Percentiles rank a stretch among this genome's conserved stretches.
These are phyloP conservation scores for Ceratina australensis DNA, from an alignment of 1,140 invertebrate species.

Conservation along the genomic window DNA sequence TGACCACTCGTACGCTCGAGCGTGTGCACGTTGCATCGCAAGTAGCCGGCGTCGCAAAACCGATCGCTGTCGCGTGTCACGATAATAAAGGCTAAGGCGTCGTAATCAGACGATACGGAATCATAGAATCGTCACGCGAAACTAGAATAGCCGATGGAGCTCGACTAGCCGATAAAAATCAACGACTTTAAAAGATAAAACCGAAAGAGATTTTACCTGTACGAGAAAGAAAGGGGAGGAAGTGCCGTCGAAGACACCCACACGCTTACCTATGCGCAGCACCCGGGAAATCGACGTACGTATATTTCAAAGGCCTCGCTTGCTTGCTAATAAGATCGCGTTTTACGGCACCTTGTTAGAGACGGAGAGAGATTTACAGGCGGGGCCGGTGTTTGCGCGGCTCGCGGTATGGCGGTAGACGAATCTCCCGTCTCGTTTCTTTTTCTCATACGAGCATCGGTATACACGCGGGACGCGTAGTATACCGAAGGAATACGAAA, in stretches of 20 bases:
- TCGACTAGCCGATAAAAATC: background rate
- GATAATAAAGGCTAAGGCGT: constrained; percentile 54
- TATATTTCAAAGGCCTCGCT: constrained; percentile 64
- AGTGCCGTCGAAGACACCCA: constrained; percentile 41
- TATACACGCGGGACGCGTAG: background rate
- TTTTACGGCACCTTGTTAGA: constrained; percentile 75
- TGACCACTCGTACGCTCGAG: constrained; percentile 21
- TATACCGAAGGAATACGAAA: constrained; percentile 35
- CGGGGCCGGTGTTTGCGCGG: constrained; percentile 46
- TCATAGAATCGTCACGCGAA: background rate
- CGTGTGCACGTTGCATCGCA: constrained; percentile 47
- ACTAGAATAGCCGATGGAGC: background rate
- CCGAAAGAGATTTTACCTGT: background rate
- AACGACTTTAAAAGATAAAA: background rate
- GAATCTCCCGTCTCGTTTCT: constrained; percentile 8
- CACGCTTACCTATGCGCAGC: constrained; percentile 19
- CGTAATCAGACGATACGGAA: constrained; percentile 31
- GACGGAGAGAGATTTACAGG: constrained; percentile 66
- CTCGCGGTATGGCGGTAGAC: constrained; percentile 3
- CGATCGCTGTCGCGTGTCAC: constrained; percentile 56
- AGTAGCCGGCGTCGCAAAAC: constrained; percentile 44
- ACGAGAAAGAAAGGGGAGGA: constrained; percentile 20
- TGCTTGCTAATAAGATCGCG: constrained; percentile 72
- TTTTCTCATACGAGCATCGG: background rate
- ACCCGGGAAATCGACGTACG: constrained; percentile 39